phyloP scores from a whole-genome alignment of 2,888 invertebrate genomes.

The Orthosia incerta region DNA sequence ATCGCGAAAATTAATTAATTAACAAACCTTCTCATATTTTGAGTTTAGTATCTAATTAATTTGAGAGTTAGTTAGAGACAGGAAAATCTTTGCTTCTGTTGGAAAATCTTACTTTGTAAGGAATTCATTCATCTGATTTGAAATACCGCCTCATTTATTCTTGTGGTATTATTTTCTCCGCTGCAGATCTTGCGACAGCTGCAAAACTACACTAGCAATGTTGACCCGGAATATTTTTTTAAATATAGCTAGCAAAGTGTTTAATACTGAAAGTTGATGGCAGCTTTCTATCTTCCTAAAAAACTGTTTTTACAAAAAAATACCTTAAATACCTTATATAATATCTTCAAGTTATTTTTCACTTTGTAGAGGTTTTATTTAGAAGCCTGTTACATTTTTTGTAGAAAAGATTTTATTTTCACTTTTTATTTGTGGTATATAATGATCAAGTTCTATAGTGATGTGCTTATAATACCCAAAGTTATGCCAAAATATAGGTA shows the following conservation, averaged over 20 bases:
- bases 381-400: too few species aligned
- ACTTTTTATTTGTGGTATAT: too few species aligned
- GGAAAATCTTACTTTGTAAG: conserved; percentile 23
- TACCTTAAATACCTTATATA: too few species aligned
- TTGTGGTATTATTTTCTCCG: conserved; percentile 12
- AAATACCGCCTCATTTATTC: conserved; percentile 26
- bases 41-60: conserved; percentile 59
- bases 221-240: neutral
- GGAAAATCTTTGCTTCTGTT: conserved; percentile 16
- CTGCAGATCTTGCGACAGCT: neutral
- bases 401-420: too few species aligned
- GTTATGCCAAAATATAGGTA: too few species aligned
- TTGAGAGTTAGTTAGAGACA: conserved; percentile 30
- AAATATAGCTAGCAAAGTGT: neutral
- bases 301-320: too few species aligned
- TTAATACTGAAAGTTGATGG: neutral
- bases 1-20: conserved; percentile 57
- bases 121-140: conserved; percentile 36
- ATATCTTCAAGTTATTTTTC: too few species aligned
- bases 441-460: too few species aligned
- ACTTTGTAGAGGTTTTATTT: too few species aligned
- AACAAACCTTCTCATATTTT: conserved; percentile 59
- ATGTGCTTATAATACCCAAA: too few species aligned
- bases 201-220: neutral
- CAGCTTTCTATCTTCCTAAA: too few species aligned